Evolutionary conservation across 92 coral and sea anemone species (phyloP).

Genomic region (Siderastrea radians): DNA sequence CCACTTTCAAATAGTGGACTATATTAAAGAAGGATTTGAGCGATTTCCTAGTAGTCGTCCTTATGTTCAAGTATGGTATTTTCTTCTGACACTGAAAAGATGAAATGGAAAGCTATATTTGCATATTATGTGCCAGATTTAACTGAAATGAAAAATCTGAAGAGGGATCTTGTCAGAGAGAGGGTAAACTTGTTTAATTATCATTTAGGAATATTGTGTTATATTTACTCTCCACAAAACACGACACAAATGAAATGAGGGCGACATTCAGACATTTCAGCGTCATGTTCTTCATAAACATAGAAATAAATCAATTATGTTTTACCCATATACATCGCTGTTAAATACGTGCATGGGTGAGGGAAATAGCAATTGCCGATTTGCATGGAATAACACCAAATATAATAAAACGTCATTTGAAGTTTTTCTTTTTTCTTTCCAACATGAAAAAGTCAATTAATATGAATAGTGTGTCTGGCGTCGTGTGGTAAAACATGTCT

Average conservation of each 20-base stretch:
- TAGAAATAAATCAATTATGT: not conserved
- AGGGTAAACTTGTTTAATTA: not conserved
- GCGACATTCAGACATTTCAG: not conserved
- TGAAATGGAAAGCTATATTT: too few species aligned
- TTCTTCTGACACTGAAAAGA: too few species aligned
- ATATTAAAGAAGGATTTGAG: too few species aligned
- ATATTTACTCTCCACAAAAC: not conserved
- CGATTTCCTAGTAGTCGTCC: too few species aligned
- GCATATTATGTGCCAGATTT: not conserved
- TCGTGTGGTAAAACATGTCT: not conserved
- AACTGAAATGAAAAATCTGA: not conserved
- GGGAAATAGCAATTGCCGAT: not conserved
- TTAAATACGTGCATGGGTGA: not conserved
- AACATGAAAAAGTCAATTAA: not conserved
- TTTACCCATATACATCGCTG: not conserved
- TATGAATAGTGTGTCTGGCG: not conserved
- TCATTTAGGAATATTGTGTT: not conserved
- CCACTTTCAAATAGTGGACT: too few species aligned
- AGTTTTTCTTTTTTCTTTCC: not conserved
- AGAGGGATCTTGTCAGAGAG: not conserved
- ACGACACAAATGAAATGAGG: not conserved
- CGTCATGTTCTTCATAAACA: not conserved
- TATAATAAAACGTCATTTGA: not conserved
- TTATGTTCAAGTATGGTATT: too few species aligned
- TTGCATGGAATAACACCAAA: not conserved